Conservation (phyloP, 2,888 invertebrate genomes). For the Ceramica pisi region DNA sequence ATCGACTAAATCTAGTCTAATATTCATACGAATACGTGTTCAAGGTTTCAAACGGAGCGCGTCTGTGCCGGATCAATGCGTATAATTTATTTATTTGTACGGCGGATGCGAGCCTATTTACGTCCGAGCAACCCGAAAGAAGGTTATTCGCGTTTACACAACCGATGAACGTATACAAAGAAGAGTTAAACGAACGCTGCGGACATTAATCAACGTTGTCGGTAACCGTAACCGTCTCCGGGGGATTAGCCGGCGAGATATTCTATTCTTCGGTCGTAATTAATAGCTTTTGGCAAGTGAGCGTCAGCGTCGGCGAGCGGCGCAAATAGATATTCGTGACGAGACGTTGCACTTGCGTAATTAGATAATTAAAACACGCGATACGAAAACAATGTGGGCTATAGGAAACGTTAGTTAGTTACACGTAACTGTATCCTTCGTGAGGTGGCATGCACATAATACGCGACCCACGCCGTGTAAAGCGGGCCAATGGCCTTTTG, state of each 20-base stretch:
- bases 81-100: conserved; percentile 84
- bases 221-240: conserved; percentile 88
- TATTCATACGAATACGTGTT: conserved; percentile 71
- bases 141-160: conserved; percentile 86
- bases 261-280: conserved; percentile 89
- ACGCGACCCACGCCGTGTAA: conserved; percentile 82
- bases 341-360: conserved; percentile 83
- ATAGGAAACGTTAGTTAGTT: conserved; percentile 79
- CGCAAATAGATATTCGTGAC: conserved; percentile 84
- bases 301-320: conserved; percentile 80
- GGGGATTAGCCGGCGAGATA: conserved; percentile 88
- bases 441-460: conserved; percentile 79
- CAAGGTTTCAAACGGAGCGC: conserved; percentile 76
- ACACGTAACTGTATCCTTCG: conserved; percentile 79
- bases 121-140: conserved; percentile 83
- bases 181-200: conserved; percentile 86
- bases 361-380: conserved; percentile 84
- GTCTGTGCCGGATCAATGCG: conserved; percentile 80
- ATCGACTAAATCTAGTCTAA: conserved; percentile 72
- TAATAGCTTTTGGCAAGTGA: conserved; percentile 90
- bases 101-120: conserved; percentile 83
- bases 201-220: conserved; percentile 89
- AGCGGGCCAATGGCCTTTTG: conserved; percentile 85
- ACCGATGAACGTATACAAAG: conserved; percentile 81
- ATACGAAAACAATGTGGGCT: conserved; percentile 80